Conservation (phyloP, 2,797 vertebrate genomes). For the Gymnothorax javanicus region DNA sequence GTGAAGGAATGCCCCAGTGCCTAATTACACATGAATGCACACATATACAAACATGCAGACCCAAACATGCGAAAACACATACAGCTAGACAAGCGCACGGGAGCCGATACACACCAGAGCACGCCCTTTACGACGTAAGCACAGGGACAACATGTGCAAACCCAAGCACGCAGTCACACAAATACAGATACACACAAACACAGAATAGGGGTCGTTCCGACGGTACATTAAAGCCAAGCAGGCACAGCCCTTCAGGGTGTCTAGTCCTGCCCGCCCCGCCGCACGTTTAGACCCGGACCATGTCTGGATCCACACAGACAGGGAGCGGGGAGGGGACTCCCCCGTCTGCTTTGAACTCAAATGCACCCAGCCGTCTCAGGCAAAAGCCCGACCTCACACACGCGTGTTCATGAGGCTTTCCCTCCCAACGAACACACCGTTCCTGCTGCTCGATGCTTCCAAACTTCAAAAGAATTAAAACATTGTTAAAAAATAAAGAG, state of each 20-base stretch:
- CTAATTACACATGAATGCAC: neutral
- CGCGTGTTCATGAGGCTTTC: neutral
- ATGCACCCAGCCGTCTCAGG: neutral
- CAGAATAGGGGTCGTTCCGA: neutral
- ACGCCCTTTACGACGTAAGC: neutral
- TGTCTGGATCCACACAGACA: neutral
- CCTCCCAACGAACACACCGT: neutral
- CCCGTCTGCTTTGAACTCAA: neutral
- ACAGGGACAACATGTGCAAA: neutral
- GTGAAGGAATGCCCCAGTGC: slow-evolving; percentile 19
- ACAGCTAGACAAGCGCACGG: slow-evolving; percentile 20
- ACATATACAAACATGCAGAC: neutral
- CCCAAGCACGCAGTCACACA: neutral
- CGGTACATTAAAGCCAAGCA: neutral
- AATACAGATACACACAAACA: neutral
- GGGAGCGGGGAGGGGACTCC: neutral
- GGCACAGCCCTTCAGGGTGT: neutral
- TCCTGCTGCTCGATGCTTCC: neutral
- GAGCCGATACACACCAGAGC: neutral
- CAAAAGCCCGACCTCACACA: neutral
- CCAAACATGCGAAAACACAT: neutral
- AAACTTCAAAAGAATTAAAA: neutral
- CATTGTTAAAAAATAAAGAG: neutral
- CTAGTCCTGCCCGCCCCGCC: neutral
- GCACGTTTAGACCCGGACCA: neutral